Conservation (phyloP, 1,140 invertebrate genomes). For the Eurytemora carolleeae region DNA sequence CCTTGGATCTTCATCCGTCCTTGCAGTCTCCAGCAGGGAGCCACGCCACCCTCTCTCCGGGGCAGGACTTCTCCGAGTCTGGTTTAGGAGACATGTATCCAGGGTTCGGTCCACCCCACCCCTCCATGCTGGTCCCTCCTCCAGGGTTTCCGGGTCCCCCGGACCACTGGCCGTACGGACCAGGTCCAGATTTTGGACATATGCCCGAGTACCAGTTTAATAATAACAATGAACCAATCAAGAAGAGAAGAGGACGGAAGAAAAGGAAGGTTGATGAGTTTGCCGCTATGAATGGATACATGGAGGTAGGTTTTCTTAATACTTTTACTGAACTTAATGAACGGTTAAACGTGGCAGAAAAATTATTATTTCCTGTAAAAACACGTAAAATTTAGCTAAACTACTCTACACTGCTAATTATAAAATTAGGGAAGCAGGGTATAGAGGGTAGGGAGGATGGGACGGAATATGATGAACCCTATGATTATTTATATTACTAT, state of each 20-base stretch:
- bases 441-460: too few species aligned
- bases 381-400: too few species aligned
- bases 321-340: too few species aligned
- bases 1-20: not conserved
- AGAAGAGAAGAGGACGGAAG: slow-evolving; percentile 13
- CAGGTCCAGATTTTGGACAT: not conserved
- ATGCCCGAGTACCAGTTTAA: not conserved
- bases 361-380: too few species aligned
- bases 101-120: not conserved
- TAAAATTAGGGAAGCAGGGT: too few species aligned
- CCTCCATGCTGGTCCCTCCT: not conserved
- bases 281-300: slow-evolving; percentile 8
- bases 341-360: too few species aligned
- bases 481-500: too few species aligned
- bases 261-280: slow-evolving; percentile 9
- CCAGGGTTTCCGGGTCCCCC: not conserved
- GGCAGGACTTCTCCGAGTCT: not conserved
- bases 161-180: not conserved
- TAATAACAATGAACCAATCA: slow-evolving; percentile 12
- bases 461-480: too few species aligned
- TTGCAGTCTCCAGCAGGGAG: not conserved
- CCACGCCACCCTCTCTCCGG: not conserved
- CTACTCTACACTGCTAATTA: too few species aligned
- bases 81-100: not conserved
- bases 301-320: slow-evolving; percentile 2